Base-by-base conservation (phyloP, 2,797 vertebrate genomes). In the Acipenser transmontanus region DNA sequence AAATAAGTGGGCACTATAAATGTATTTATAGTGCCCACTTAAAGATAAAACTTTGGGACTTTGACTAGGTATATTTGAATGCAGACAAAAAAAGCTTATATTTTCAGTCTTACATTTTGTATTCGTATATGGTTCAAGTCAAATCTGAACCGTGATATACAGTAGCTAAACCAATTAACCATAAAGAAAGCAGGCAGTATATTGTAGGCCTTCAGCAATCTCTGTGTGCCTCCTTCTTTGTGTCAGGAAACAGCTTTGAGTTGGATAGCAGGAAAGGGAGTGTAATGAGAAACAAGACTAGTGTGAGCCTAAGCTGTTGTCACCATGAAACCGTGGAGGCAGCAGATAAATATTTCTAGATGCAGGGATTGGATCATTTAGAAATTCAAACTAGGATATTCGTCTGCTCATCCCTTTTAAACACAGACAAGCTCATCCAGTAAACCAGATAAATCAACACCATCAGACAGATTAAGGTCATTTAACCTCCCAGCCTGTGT, bases 381-480 rank as follows among this genome's bases (percentile, higher is more conserved):
- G 83, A 84, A 84, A 85, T 82, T 68, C 81, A 79, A 78, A 76
- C 76, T 66, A 72, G 73, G 69, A 61, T 74, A 76, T 76, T 73
- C 73, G 76, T 76, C 73, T 68, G 70, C 75, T 77, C 67, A 66
- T 74, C 65, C 68, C 59, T 11, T 73, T 17, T 57, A 57, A 57
- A 57, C 54, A 57, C 9, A 57, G 8, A 7, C 17, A 61, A 6
- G 1, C 60, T 61, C 60, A 20, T 61, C 47, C 60, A 61, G 17
- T 13, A 61, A 34, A 17, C 60, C 8, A 1, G 13, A 20, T 20
- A 61, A 47, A 61, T 61, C 60, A 20, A 8, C 47, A 34, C 7
- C 83, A 79, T 82, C 77, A 81, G 77, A 83, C 84, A 80, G 84
- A 84, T 82, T 84, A 85, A 85, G 80, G 80, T 90, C 88, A 88